phyloP scores from a whole-genome alignment of 2,888 invertebrate species.

The Panorpa germanica region DNA sequence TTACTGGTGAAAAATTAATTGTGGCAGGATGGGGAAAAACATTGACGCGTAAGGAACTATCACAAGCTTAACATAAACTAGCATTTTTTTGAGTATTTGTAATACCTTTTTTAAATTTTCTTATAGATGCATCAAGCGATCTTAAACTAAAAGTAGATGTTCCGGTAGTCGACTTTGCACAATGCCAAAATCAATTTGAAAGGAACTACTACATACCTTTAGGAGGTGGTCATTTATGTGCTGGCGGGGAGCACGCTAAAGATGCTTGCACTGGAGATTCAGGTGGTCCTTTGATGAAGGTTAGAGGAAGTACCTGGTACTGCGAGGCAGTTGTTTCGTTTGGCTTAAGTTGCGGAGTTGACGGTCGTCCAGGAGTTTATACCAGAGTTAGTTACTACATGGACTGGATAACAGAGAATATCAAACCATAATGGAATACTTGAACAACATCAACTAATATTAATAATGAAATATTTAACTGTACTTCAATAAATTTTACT shows the following conservation, averaged over 20 bases:
- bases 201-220: no score
- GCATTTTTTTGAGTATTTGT: no score
- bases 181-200: constrained; percentile 27
- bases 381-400: constrained; percentile 31
- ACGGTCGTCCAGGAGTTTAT: constrained; percentile 39
- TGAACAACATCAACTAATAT: no score
- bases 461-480: no score
- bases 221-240: constrained; percentile 41
- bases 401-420: constrained; percentile 34
- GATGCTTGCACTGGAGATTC: constrained; percentile 60
- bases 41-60: constrained; percentile 23
- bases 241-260: constrained; percentile 43
- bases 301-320: constrained; percentile 23
- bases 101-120: constrained; percentile 13
- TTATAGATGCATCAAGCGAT: constrained; percentile 25
- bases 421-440: no score
- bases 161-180: constrained; percentile 25
- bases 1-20: constrained; percentile 5
- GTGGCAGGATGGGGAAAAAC: constrained; percentile 17
- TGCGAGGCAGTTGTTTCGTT: constrained; percentile 36
- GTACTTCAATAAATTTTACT: no score
- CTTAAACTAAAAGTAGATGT: constrained; percentile 34
- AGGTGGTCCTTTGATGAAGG: constrained; percentile 44
- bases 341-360: constrained; percentile 34
- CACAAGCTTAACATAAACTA: no score